Percentiles rank a stretch among this genome's conserved stretches.
These are phyloP conservation scores for Oophaga pumilio DNA, from an alignment of 2,113 vertebrate species.

Conservation along the genomic window DNA sequence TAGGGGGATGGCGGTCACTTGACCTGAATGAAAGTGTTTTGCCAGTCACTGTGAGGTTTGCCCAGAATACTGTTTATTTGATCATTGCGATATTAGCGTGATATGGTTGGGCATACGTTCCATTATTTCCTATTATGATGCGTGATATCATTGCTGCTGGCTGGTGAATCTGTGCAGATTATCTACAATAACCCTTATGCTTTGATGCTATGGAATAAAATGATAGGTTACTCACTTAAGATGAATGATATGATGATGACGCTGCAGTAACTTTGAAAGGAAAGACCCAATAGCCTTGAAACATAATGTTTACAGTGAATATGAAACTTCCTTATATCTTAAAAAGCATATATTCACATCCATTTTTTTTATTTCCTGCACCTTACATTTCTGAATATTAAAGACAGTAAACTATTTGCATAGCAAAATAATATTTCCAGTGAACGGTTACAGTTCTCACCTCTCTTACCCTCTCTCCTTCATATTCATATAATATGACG, in stretches of 20 bases:
- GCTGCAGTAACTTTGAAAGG: background rate
- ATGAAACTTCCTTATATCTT: background rate
- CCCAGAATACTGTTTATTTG: background rate
- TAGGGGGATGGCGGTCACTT: conserved; percentile 7
- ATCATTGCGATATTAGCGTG: background rate
- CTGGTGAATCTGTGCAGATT: background rate
- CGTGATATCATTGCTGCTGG: background rate
- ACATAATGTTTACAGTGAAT: background rate
- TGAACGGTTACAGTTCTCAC: no score
- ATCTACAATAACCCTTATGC: background rate
- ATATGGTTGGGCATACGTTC: background rate
- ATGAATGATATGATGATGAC: background rate
- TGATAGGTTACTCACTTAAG: background rate
- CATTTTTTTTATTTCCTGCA: no score
- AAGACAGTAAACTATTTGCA: no score
- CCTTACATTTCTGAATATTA: no score
- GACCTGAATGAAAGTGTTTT: conserved; percentile 1
- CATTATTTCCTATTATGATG: background rate
- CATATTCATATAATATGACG: no score
- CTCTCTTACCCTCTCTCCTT: no score
- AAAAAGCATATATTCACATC: background rate
- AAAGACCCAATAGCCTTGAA: background rate
- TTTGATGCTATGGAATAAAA: background rate
- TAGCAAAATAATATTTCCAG: no score
- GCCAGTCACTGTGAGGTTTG: background rate